These are phyloP conservation scores for Scomber japonicus DNA, from an alignment of 2,113 vertebrate species.

Conservation along the genomic window DNA sequence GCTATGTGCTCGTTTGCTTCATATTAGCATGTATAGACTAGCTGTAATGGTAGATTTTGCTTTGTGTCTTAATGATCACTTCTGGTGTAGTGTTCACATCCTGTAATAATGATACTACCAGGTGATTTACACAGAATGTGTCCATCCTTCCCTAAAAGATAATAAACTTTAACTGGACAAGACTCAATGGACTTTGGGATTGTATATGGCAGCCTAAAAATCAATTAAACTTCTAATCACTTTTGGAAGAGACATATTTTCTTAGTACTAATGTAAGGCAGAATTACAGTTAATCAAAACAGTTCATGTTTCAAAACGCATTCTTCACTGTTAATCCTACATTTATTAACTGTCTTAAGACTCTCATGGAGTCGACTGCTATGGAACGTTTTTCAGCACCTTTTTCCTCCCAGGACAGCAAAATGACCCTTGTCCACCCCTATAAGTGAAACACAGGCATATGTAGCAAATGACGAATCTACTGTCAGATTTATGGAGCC, in stretches of 20 bases:
- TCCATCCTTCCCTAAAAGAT: conserved; percentile 22
- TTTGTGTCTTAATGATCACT: conserved; percentile 29
- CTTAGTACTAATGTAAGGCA: neutral
- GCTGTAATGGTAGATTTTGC: conserved; percentile 44
- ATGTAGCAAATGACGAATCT: conserved; percentile 68
- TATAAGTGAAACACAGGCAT: conserved; percentile 53
- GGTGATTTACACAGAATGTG: conserved; percentile 26
- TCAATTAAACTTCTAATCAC: conserved; percentile 33
- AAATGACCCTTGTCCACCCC: conserved; percentile 43
- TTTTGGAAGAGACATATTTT: conserved; percentile 25
- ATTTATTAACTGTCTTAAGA: conserved; percentile 11
- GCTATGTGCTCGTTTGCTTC: conserved; percentile 28
- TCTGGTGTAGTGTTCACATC: conserved; percentile 13
- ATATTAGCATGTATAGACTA: neutral
- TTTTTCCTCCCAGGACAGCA: conserved; percentile 30
- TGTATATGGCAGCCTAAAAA: conserved; percentile 14
- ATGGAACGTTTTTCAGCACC: conserved; percentile 40
- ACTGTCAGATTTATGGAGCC: conserved; percentile 67
- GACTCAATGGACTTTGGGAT: neutral
- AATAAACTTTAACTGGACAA: conserved; percentile 5
- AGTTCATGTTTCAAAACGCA: conserved; percentile 30
- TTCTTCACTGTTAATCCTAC: conserved; percentile 3
- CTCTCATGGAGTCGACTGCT: neutral
- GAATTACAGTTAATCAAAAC: conserved; percentile 28
- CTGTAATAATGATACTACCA: conserved; percentile 19